Percentiles rank a stretch among this genome's conserved stretches.
These are phyloP conservation scores for Muraenolepis orangiensis DNA, from an alignment of 2,797 vertebrate species.

Conservation along the genomic window DNA sequence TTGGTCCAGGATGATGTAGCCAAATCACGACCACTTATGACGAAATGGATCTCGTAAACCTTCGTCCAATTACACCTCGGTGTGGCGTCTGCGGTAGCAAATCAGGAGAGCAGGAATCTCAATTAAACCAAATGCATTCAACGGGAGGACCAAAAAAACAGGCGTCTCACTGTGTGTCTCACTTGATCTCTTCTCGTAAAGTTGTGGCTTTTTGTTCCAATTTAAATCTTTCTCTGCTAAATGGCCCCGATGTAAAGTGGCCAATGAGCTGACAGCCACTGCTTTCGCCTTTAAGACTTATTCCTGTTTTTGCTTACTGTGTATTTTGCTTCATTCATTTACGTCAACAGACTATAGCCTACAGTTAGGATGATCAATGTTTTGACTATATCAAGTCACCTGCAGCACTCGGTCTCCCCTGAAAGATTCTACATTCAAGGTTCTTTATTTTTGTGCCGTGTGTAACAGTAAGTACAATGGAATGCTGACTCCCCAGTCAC, in stretches of 20 bases:
- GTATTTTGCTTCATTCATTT: background rate
- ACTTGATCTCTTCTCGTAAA: conserved; percentile 55
- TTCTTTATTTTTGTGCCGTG: too few species aligned
- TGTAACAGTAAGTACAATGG: too few species aligned
- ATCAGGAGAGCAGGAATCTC: conserved; percentile 40
- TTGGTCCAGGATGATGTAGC: conserved; percentile 22
- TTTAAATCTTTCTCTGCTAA: conserved; percentile 58
- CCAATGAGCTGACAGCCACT: background rate
- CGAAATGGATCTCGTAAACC: conserved; percentile 62
- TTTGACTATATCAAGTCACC: background rate
- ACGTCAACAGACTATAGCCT: background rate
- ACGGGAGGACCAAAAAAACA: conserved; percentile 25
- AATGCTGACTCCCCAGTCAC: too few species aligned
- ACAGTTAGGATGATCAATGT: too few species aligned
- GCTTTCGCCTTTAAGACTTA: background rate
- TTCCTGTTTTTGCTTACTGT: background rate
- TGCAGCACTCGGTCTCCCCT: background rate
- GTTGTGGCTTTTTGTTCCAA: conserved; percentile 52
- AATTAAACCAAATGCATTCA: conserved; percentile 45
- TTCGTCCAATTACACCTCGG: conserved; percentile 55
- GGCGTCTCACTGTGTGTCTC: conserved; percentile 57
- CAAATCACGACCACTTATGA: conserved; percentile 42
- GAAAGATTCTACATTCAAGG: too few species aligned
- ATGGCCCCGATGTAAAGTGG: conserved; percentile 47
- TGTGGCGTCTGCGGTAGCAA: conserved; percentile 57